Evolutionary conservation across 2,113 vertebrate species (phyloP).

Genomic region (Orycteropus afer): DNA sequence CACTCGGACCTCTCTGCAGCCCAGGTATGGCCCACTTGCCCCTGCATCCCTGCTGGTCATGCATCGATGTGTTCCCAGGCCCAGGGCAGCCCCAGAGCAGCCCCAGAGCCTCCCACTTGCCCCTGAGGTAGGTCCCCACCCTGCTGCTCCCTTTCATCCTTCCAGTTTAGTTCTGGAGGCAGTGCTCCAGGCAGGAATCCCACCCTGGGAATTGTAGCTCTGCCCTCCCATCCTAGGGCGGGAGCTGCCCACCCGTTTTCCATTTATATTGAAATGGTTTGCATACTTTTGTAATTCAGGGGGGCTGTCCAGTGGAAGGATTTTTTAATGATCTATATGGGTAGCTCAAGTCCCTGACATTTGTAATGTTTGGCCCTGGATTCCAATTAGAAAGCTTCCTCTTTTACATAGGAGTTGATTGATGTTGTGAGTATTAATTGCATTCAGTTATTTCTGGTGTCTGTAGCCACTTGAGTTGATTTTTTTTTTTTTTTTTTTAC

Average conservation of each 20-base stretch:
- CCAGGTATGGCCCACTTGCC: neutral
- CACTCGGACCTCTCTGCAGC: neutral
- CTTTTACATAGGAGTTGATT: slow-evolving; percentile 72
- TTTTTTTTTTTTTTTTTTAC: slow-evolving; percentile 63
- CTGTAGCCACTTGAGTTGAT: slow-evolving; percentile 77
- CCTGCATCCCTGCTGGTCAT: neutral
- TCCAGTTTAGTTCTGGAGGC: neutral
- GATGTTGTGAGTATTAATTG: slow-evolving; percentile 76
- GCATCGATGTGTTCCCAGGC: neutral
- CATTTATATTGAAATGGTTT: slow-evolving; percentile 71
- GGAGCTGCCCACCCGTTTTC: slow-evolving; percentile 67
- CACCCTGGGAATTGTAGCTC: slow-evolving; percentile 68
- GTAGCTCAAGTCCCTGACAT: slow-evolving; percentile 37
- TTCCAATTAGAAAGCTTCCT: slow-evolving; percentile 64
- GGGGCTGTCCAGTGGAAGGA: slow-evolving; percentile 57
- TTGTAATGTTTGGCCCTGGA: slow-evolving; percentile 65
- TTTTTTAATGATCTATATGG: slow-evolving; percentile 54
- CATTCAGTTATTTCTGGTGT: slow-evolving; percentile 82
- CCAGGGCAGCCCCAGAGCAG: neutral
- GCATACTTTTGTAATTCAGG: slow-evolving; percentile 80
- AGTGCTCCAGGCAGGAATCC: slow-evolving; percentile 19
- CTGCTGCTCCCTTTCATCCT: neutral
- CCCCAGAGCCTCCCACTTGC: neutral
- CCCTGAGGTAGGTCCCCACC: neutral
- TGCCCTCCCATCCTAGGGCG: slow-evolving; percentile 74